Evolutionary conservation across 2,113 vertebrate genomes (phyloP).

Genomic region (Struthio camelus): DNA sequence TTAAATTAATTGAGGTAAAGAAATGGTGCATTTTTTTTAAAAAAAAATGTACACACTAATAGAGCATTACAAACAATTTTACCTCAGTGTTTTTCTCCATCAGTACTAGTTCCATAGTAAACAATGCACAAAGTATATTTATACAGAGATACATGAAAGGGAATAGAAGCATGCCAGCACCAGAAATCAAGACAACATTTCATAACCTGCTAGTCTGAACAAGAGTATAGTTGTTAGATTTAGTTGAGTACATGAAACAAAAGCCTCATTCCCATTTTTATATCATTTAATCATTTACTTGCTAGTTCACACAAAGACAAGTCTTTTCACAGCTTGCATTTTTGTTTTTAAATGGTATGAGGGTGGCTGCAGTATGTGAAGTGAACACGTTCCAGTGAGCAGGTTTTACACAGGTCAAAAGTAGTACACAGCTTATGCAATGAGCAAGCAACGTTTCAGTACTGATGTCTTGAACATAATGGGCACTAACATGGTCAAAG

Average conservation of each 20-base stretch:
- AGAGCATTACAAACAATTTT: slow-evolving; percentile 79
- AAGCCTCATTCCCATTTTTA: slow-evolving; percentile 32
- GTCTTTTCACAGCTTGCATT: slow-evolving; percentile 67
- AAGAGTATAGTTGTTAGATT: slow-evolving; percentile 37
- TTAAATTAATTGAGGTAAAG: slow-evolving; percentile 87
- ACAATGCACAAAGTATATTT: slow-evolving; percentile 77
- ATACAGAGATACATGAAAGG: slow-evolving; percentile 64
- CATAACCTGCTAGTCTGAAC: slow-evolving; percentile 51
- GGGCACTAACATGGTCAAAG: neutral
- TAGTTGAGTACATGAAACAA: slow-evolving; percentile 57
- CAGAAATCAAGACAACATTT: slow-evolving; percentile 68
- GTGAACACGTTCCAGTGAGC: neutral
- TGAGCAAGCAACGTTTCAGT: neutral
- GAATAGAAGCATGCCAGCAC: slow-evolving; percentile 74
- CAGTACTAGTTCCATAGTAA: slow-evolving; percentile 80
- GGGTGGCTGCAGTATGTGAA: neutral
- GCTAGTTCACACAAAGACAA: neutral
- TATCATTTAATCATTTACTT: slow-evolving; percentile 1
- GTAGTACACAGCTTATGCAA: neutral
- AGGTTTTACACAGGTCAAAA: slow-evolving; percentile 5
- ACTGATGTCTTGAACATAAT: neutral
- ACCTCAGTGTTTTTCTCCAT: slow-evolving; percentile 63
- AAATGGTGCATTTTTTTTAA: slow-evolving; percentile 75
- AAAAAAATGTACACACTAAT: slow-evolving; percentile 80
- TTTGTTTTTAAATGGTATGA: slow-evolving; percentile 54